Percentiles rank a stretch among this genome's conserved stretches.
phyloP scores from a whole-genome alignment of 2,888 invertebrate species.

The Protonemura montana region DNA sequence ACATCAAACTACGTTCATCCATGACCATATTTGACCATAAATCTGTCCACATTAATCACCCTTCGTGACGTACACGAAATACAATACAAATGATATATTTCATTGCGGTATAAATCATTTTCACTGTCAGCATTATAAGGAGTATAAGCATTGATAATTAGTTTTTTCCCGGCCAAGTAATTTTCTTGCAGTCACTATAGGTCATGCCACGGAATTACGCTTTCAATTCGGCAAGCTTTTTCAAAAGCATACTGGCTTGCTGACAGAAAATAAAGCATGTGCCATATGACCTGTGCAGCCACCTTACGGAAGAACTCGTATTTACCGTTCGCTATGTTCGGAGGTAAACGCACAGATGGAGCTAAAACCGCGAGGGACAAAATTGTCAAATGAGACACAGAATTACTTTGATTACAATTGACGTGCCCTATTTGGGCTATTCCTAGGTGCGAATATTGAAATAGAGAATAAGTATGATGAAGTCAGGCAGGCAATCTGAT shows the following conservation, averaged over 20 bases:
- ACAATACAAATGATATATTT: slow-evolving; percentile 61
- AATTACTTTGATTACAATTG: neutral
- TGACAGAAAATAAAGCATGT: neutral
- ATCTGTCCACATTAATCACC: slow-evolving; percentile 56
- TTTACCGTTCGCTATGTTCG: neutral
- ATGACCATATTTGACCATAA: neutral
- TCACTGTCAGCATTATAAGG: slow-evolving; percentile 54
- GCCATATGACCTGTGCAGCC: neutral
- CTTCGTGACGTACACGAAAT: slow-evolving; percentile 46
- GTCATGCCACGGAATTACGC: neutral
- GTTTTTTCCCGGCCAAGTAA: slow-evolving; percentile 49
- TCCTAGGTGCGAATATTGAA: neutral
- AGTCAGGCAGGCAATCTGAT: neutral
- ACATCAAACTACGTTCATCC: neutral
- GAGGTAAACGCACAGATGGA: neutral
- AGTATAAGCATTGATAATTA: slow-evolving; percentile 48
- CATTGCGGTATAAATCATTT: slow-evolving; percentile 59
- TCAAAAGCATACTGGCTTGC: neutral
- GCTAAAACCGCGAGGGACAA: neutral
- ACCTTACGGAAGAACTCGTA: neutral
- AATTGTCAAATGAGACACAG: too few relatives aligned
- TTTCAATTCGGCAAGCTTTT: neutral
- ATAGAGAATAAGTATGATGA: neutral
- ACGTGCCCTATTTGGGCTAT: neutral
- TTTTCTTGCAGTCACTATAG: slow-evolving; percentile 49